phyloP scores from a whole-genome alignment of 2,888 invertebrate species.

The Terebella lapidaria region DNA sequence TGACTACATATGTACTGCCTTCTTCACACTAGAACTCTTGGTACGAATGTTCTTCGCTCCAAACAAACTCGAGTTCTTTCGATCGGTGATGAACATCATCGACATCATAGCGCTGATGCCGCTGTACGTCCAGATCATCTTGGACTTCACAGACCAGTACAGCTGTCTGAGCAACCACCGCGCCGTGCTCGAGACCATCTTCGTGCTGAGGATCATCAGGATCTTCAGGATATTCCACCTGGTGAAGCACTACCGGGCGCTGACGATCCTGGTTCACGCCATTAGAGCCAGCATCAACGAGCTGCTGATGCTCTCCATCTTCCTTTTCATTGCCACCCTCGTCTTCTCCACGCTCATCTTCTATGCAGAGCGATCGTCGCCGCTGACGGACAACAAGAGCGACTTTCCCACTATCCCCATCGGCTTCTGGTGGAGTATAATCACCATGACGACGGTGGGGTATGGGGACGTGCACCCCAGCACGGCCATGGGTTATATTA shows the following conservation, averaged over 20 bases:
- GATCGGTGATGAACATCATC: slow-evolving; percentile 46
- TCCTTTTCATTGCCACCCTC: slow-evolving; percentile 50
- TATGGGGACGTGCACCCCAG: slow-evolving; percentile 48
- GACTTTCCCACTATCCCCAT: slow-evolving; percentile 31
- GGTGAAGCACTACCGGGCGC: slow-evolving; percentile 54
- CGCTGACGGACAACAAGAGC: background rate
- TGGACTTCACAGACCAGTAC: slow-evolving; percentile 37
- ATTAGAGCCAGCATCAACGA: slow-evolving; percentile 53
- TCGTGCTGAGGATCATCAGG: slow-evolving; percentile 55
- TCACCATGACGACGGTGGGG: slow-evolving; percentile 52
- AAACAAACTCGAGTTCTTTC: slow-evolving; percentile 38
- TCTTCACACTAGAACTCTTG: slow-evolving; percentile 47
- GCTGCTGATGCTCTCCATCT: slow-evolving; percentile 48
- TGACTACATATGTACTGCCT: slow-evolving; percentile 47
- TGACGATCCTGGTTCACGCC: slow-evolving; percentile 54
- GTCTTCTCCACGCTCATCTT: slow-evolving; percentile 52
- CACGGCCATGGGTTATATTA: slow-evolving; percentile 41
- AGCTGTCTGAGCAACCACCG: slow-evolving; percentile 44
- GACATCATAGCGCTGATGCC: slow-evolving; percentile 48
- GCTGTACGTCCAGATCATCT: slow-evolving; percentile 46
- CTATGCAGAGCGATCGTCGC: slow-evolving; percentile 44
- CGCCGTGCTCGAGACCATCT: slow-evolving; percentile 50
- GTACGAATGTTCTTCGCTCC: slow-evolving; percentile 43
- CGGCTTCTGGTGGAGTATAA: slow-evolving; percentile 55
- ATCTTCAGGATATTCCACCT: slow-evolving; percentile 56